phyloP scores from a whole-genome alignment of 2,888 invertebrate species.

The Pasiphila rectangulata region DNA sequence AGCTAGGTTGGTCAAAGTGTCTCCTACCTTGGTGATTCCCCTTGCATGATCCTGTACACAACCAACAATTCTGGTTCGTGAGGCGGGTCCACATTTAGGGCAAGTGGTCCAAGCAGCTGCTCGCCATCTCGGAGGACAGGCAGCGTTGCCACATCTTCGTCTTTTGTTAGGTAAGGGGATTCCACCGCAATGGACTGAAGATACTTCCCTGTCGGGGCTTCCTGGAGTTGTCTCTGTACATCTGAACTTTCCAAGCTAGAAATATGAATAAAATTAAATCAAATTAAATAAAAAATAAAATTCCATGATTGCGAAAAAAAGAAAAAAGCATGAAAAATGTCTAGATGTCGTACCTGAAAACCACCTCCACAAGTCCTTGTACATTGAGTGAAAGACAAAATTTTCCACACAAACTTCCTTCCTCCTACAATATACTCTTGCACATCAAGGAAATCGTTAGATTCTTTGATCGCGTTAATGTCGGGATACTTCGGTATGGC shows the following conservation, averaged over 20 bases:
- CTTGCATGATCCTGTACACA: conserved; percentile 84
- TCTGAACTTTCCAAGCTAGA: conserved; percentile 83
- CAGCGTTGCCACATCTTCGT: conserved; percentile 86
- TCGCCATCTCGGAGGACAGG: conserved; percentile 92
- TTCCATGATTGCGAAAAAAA: too few relatives aligned
- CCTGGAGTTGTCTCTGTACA: conserved; percentile 84
- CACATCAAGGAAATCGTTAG: conserved; percentile 41
- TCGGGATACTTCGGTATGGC: conserved; percentile 44
- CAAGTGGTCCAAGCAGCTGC: conserved; percentile 89
- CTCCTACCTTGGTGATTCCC: conserved; percentile 71
- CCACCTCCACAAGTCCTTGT: conserved; percentile 91
- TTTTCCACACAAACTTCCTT: conserved; percentile 87
- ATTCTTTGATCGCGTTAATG: conserved; percentile 40
- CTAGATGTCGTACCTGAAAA: conserved; percentile 74
- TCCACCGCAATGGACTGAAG: conserved; percentile 76
- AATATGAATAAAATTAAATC: not conserved
- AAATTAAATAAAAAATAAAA: too few relatives aligned
- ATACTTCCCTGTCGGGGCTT: conserved; percentile 82
- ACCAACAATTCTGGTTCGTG: conserved; percentile 85
- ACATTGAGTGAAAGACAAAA: conserved; percentile 88
- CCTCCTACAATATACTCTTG: conserved; percentile 63
- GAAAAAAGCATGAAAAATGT: too few relatives aligned
- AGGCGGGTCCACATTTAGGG: conserved; percentile 88
- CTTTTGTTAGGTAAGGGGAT: conserved; percentile 81
- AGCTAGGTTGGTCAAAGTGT: too few relatives aligned